These are phyloP conservation scores for Mactromeris polynyma DNA, from an alignment of 2,888 invertebrate species.

Conservation along the genomic window DNA sequence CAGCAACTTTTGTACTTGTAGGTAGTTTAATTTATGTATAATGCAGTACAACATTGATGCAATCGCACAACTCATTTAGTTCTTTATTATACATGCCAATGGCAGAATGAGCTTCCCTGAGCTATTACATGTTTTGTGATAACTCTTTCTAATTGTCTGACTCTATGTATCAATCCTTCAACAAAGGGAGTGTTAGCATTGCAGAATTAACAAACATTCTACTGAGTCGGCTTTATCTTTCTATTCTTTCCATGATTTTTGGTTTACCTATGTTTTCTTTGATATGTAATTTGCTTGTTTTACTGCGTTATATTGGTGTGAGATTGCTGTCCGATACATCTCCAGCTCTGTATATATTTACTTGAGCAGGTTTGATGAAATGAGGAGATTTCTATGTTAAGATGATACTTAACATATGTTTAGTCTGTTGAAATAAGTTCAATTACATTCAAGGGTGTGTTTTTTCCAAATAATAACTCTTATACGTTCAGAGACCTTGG, in stretches of 20 bases:
- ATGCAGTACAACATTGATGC: too few species aligned
- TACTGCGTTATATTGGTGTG: not conserved
- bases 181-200: not conserved
- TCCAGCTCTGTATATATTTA: not conserved
- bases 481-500: too few species aligned
- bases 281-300: not conserved
- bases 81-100: too few species aligned
- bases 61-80: too few species aligned
- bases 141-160: not conserved
- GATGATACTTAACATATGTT: not conserved
- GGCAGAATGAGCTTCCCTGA: too few species aligned
- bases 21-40: too few species aligned
- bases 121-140: too few species aligned
- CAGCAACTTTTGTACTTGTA: too few species aligned
- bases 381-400: not conserved
- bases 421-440: not conserved
- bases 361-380: not conserved
- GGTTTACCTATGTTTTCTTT: not conserved
- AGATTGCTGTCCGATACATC: not conserved
- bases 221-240: not conserved
- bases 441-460: not conserved
- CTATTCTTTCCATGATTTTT: not conserved
- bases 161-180: not conserved
- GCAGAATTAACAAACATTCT: not conserved
- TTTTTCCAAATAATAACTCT: not conserved